A percentile compares a stretch with the other conserved stretches of the same genome.
Conservation (phyloP, 2,888 invertebrate species). For the Caenorhabditis auriculariae region DNA sequence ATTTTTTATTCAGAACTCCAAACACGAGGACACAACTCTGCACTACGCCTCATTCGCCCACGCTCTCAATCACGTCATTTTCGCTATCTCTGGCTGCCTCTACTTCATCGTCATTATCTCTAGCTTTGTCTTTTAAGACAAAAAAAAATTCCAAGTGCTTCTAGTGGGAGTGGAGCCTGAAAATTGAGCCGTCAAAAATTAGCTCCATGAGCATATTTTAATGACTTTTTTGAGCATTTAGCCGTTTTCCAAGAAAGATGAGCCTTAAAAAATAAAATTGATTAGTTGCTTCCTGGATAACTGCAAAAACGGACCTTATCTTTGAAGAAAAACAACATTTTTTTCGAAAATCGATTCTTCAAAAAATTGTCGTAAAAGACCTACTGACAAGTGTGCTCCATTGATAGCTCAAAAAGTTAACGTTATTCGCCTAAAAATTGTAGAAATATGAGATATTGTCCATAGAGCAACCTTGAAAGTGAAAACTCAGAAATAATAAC, state of each 20-base stretch:
- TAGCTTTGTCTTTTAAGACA: slow-evolving; percentile 47
- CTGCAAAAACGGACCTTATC: background rate
- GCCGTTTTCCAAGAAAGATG: background rate
- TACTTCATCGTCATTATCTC: slow-evolving; percentile 52
- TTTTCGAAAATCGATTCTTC: no score
- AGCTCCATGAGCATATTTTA: background rate
- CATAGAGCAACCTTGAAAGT: no score
- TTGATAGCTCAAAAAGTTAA: no score
- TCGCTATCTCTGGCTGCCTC: slow-evolving; percentile 46
- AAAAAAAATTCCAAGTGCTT: background rate
- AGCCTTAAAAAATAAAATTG: background rate
- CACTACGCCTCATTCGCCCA: slow-evolving; percentile 44
- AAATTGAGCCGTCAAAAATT: background rate
- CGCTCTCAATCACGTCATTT: slow-evolving; percentile 55
- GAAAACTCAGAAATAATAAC: no score
- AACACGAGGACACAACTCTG: slow-evolving; percentile 41
- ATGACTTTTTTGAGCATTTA: no score
- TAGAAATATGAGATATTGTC: no score
- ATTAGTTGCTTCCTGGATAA: background rate
- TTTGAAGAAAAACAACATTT: background rate
- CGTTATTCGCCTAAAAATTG: no score
- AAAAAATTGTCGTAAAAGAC: background rate
- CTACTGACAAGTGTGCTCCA: no score
- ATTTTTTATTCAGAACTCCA: slow-evolving; percentile 24
- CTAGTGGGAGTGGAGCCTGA: background rate